phyloP scores from a whole-genome alignment of 2,888 invertebrate species.

The Lochmaea capreae region DNA sequence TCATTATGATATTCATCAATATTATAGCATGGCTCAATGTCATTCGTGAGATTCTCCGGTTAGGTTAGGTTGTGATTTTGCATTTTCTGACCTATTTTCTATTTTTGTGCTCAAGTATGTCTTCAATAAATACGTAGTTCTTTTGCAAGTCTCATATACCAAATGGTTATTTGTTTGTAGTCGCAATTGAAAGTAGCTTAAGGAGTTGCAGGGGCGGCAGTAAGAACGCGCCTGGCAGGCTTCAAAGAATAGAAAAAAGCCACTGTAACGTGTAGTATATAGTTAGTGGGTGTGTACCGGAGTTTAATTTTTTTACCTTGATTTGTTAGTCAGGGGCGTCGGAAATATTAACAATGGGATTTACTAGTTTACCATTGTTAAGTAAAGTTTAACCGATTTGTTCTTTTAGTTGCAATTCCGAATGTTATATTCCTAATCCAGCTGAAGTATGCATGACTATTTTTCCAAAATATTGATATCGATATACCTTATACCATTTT shows the following conservation, averaged over 20 bases:
- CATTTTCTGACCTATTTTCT: no score
- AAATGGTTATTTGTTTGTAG: not conserved
- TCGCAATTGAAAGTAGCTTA: conserved; percentile 10
- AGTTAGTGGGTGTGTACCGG: conserved; percentile 8
- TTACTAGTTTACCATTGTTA: not conserved
- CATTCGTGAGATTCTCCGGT: no score
- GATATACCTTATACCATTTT: no score
- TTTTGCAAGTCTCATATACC: not conserved
- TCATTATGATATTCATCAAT: no score
- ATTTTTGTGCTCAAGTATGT: no score
- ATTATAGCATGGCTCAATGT: no score
- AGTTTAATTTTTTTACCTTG: not conserved
- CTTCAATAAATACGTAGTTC: no score
- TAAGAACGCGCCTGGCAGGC: conserved; percentile 4
- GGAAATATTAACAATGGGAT: not conserved
- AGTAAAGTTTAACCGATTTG: not conserved
- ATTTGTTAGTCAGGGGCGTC: not conserved
- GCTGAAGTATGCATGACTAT: no score
- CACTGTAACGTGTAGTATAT: conserved; percentile 20
- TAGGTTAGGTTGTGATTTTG: no score
- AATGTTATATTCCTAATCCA: no score
- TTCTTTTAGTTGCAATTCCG: no score
- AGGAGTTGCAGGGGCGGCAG: conserved; percentile 8
- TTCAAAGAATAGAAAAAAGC: conserved; percentile 8
- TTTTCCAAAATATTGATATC: no score